phyloP scores from a whole-genome alignment of 2,797 vertebrate genomes.

The Decapterus maruadsi region DNA sequence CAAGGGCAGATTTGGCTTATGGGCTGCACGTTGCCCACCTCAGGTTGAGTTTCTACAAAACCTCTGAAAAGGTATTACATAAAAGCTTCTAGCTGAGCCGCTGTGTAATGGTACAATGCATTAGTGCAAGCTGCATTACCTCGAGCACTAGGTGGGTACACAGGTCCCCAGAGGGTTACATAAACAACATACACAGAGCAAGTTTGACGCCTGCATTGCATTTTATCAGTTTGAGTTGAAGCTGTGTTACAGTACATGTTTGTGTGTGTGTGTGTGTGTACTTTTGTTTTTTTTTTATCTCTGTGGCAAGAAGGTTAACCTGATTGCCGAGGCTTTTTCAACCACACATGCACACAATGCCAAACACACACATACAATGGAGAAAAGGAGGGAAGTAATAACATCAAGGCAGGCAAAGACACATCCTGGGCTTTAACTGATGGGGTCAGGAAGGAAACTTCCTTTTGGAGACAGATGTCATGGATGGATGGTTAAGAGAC shows the following conservation, averaged over 20 bases:
- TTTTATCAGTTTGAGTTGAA: conserved; percentile 36
- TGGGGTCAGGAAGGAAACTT: conserved; percentile 1
- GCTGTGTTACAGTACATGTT: background rate
- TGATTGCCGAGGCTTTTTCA: conserved; percentile 54
- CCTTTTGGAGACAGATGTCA: background rate
- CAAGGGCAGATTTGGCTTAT: conserved; percentile 21
- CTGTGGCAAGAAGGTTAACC: conserved; percentile 56
- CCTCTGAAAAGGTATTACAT: conserved; percentile 40
- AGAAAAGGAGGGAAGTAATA: conserved; percentile 15
- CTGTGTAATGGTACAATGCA: conserved; percentile 45
- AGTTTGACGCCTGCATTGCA: conserved; percentile 47
- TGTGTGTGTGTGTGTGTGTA: background rate
- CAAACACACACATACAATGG: background rate
- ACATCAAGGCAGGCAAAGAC: conserved; percentile 11
- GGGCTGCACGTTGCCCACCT: conserved; percentile 32
- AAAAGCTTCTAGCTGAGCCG: conserved; percentile 40
- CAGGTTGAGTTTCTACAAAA: conserved; percentile 14
- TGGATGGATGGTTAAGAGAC: conserved; percentile 12
- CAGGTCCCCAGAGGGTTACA: conserved; percentile 67
- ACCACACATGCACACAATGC: conserved; percentile 1
- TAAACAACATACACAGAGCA: conserved; percentile 59
- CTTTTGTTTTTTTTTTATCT: conserved; percentile 41
- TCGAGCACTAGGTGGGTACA: conserved; percentile 49
- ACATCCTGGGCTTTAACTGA: conserved; percentile 9
- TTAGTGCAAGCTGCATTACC: conserved; percentile 53